These are phyloP conservation scores for Oscheius sp. DNA, from an alignment of 1,140 invertebrate species.

Conservation along the genomic window DNA sequence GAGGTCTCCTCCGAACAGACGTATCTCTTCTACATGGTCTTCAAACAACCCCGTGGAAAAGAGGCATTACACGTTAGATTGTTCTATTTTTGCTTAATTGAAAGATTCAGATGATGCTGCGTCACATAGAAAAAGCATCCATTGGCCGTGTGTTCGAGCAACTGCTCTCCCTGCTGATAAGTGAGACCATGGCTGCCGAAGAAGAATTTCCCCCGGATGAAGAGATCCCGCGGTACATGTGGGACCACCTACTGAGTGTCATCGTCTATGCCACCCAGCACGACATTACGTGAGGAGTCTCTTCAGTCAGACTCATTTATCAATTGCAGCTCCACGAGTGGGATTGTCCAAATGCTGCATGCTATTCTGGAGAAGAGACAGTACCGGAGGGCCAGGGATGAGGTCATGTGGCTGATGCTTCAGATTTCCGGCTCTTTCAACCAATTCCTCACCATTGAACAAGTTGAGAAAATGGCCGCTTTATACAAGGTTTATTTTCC, in stretches of 20 bases:
- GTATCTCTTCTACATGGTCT: constrained; percentile 30
- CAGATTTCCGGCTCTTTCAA: constrained; percentile 29
- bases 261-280: not conserved
- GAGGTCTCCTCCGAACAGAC: not conserved
- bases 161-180: constrained; percentile 18
- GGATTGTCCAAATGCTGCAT: constrained; percentile 12
- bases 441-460: not conserved
- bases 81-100: not conserved
- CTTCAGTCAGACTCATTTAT: too few relatives aligned
- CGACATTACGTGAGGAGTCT: too few relatives aligned
- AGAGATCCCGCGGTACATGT: constrained; percentile 32
- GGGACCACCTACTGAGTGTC: constrained; percentile 26
- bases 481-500: constrained; percentile 10
- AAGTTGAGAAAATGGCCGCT: not conserved
- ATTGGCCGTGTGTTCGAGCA: constrained; percentile 14
- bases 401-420: constrained; percentile 38
- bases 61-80: constrained; percentile 14
- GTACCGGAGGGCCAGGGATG: constrained; percentile 27
- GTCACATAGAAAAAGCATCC: not conserved
- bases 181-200: constrained; percentile 24
- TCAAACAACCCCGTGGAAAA: constrained; percentile 30
- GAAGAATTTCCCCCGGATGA: constrained; percentile 17
- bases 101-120: not conserved
- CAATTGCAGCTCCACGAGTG: not conserved
- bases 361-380: constrained; percentile 23